Conservation (phyloP, 1,140 invertebrate genomes). For the silkworm (Bombyx mori) region DNA sequence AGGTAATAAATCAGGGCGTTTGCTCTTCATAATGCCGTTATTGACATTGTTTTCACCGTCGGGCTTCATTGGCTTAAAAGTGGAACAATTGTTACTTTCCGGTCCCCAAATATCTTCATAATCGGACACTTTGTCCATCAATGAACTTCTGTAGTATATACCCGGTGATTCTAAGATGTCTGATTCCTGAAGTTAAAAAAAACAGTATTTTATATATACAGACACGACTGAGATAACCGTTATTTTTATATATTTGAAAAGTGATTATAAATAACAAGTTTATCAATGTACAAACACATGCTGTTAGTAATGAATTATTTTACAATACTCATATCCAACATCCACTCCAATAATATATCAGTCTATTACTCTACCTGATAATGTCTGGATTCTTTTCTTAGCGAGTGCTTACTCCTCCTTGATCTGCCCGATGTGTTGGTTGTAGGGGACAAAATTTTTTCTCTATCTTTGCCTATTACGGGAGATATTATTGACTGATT, state of each 20-base stretch:
- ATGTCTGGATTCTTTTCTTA: slow-evolving; percentile 76
- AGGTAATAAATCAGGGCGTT: slow-evolving; percentile 76
- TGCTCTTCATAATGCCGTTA: slow-evolving; percentile 69
- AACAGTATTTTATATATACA: not conserved
- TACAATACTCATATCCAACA: not conserved
- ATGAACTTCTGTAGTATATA: slow-evolving; percentile 86
- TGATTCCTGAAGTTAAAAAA: slow-evolving; percentile 77
- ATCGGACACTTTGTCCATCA: slow-evolving; percentile 93
- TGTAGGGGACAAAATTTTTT: slow-evolving; percentile 69
- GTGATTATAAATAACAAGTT: slow-evolving; percentile 5
- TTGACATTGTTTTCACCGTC: slow-evolving; percentile 70
- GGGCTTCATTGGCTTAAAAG: slow-evolving; percentile 68
- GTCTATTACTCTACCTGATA: slow-evolving; percentile 69
- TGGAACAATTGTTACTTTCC: slow-evolving; percentile 75
- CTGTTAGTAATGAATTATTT: no score
- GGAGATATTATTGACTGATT: slow-evolving; percentile 69
- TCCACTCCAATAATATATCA: not conserved
- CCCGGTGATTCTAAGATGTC: slow-evolving; percentile 87
- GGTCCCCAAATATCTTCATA: slow-evolving; percentile 95
- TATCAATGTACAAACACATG: slow-evolving; percentile 12
- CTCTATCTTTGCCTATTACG: slow-evolving; percentile 62
- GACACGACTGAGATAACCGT: slow-evolving; percentile 1
- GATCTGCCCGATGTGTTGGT: slow-evolving; percentile 69
- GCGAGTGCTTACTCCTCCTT: slow-evolving; percentile 67
- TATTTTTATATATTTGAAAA: slow-evolving; percentile 3